Conservation (phyloP, 1,140 invertebrate genomes). For the Belonocnema kinseyi region DNA sequence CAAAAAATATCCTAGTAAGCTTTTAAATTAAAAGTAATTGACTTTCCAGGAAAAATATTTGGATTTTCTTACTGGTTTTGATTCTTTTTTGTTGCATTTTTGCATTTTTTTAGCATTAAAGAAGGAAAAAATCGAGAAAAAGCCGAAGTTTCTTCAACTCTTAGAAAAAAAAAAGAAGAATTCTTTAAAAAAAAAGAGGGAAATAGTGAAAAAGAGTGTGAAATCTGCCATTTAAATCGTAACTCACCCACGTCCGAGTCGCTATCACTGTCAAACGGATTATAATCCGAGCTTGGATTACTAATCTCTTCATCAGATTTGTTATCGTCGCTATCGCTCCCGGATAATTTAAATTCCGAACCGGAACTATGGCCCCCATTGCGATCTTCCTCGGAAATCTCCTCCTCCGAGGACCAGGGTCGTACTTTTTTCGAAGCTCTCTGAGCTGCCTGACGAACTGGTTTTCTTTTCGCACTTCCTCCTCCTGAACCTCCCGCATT, state of each 20-base stretch:
- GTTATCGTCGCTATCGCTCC: slow-evolving; percentile 78
- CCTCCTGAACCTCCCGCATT: slow-evolving; percentile 74
- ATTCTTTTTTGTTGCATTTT: no score
- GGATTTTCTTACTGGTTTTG: no score
- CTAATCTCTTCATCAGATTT: slow-evolving; percentile 80
- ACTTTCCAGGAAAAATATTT: no score
- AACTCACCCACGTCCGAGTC: slow-evolving; percentile 86
- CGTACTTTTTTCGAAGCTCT: slow-evolving; percentile 82
- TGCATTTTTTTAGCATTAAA: no score
- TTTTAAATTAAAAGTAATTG: no score
- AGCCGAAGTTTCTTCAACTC: no score
- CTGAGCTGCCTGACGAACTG: slow-evolving; percentile 82
- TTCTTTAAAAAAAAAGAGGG: no score
- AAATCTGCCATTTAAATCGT: neutral
- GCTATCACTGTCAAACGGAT: slow-evolving; percentile 89
- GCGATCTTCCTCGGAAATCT: slow-evolving; percentile 76
- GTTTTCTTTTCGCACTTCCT: slow-evolving; percentile 78
- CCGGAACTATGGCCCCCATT: slow-evolving; percentile 78
- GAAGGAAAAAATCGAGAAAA: no score
- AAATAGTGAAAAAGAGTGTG: no score
- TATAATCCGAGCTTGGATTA: slow-evolving; percentile 87
- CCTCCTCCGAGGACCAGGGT: slow-evolving; percentile 81
- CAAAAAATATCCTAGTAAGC: no score
- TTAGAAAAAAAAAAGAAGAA: no score
- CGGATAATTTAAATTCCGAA: slow-evolving; percentile 80